Evolutionary conservation across 2,797 vertebrate species (phyloP).

Genomic region (Ctenopoma kingsleyae): DNA sequence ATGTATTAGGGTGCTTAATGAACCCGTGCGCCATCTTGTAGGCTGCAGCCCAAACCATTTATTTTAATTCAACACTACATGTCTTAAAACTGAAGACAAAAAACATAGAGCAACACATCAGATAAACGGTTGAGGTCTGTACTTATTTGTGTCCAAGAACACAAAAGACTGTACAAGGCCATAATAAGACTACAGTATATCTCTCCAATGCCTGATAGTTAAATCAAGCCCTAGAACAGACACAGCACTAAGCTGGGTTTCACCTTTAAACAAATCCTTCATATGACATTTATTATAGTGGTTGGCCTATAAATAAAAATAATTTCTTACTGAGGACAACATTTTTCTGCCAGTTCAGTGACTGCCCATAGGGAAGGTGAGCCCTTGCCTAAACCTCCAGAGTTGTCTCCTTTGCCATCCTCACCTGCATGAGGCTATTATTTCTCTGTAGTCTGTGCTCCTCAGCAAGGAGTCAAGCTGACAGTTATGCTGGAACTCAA

Average conservation of each 20-base stretch:
- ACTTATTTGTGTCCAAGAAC: constrained; percentile 6
- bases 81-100: constrained; percentile 28
- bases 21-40: constrained; percentile 42
- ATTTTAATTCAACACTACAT: constrained; percentile 39
- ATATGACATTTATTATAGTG: constrained; percentile 63
- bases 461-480: constrained; percentile 50
- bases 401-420: constrained; percentile 57
- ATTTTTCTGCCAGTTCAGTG: constrained; percentile 43
- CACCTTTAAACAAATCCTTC: constrained; percentile 53
- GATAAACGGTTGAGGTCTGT: background rate
- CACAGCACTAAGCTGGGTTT: constrained; percentile 29
- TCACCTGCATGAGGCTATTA: constrained; percentile 50
- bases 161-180: background rate
- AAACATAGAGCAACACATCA: constrained; percentile 11
- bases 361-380: constrained; percentile 66
- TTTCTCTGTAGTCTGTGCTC: constrained; percentile 41
- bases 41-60: constrained; percentile 42
- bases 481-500: constrained; percentile 30
- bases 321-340: constrained; percentile 51
- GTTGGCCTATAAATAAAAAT: constrained; percentile 68
- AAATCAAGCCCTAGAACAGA: constrained; percentile 19
- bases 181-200: background rate
- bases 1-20: constrained; percentile 66
- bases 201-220: constrained; percentile 7
- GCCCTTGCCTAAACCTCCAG: constrained; percentile 56